These are phyloP conservation scores for Hoplodrina ambigua DNA, from an alignment of 2,888 invertebrate genomes.

Conservation along the genomic window DNA sequence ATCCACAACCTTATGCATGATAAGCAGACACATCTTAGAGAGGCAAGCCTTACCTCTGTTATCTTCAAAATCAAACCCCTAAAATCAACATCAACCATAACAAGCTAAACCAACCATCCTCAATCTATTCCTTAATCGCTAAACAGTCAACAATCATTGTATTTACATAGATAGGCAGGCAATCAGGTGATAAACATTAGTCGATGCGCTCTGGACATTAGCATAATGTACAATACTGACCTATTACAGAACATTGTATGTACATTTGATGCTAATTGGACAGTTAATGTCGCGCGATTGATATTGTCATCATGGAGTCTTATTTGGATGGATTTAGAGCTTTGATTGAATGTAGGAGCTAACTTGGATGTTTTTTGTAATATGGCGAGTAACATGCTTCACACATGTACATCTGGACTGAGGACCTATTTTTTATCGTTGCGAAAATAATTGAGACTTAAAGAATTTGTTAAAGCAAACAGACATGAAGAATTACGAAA, in stretches of 20 bases:
- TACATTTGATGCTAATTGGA: conserved; percentile 58
- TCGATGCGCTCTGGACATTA: conserved; percentile 61
- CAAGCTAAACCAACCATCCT: conserved; percentile 40
- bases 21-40: too few species aligned
- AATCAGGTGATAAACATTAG: conserved; percentile 68
- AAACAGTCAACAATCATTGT: conserved; percentile 62
- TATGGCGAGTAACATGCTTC: background rate
- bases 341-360: background rate
- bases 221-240: conserved; percentile 60
- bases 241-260: conserved; percentile 59
- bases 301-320: conserved; percentile 53
- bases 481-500: background rate
- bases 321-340: conserved; percentile 11
- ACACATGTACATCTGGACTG: too few species aligned
- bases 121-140: conserved; percentile 61
- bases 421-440: too few species aligned
- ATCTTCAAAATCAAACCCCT: conserved; percentile 15
- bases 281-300: conserved; percentile 49
- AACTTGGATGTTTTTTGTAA: background rate
- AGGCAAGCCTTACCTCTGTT: background rate
- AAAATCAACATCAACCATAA: conserved; percentile 23
- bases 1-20: too few species aligned
- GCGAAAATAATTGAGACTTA: too few species aligned
- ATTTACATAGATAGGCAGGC: conserved; percentile 69
- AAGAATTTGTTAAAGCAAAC: too few species aligned